Base-by-base conservation (phyloP, 2,113 vertebrate genomes). In the Natator depressus region DNA sequence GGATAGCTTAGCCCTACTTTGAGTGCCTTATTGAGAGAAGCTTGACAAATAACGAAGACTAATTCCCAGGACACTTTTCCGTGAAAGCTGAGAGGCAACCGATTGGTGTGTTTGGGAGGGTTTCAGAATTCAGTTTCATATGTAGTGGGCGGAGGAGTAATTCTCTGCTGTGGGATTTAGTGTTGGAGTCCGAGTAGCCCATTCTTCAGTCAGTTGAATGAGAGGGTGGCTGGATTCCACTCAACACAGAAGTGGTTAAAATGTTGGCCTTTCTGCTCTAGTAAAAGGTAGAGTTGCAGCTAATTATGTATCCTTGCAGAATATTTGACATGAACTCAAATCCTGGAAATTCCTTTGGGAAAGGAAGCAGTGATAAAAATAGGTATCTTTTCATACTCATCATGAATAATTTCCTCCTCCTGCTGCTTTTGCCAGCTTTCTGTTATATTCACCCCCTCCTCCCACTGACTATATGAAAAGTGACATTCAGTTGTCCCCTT, bases 1-100 rank as follows among this genome's bases (percentile, higher is more conserved):
- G n/a, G 9, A 10, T 22, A 27, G 14, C 24, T 1, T 5, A 54
- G 1, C n/a, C 0, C 0, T 29, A 82, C 75, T 51, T 62, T 0
- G 1, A 14, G 57, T 19, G 54, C 59, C 53, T 54, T 0, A 0
- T 5, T 27, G 80, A 6, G 2, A 72, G 88, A 54, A 59, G 31
- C 81, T 42, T 19, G 53, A 0, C 2, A 8, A 7, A 42, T 1
- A 6, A 1, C 1, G 0, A 35, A 65, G 27, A 4, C 2, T 0
- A 1, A 54, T 35, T 80, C 11, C 42, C 25, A 12, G 2, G 35
- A 20, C 51, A 25, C 47, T 49, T 59, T 22, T 6, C 78, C 46
- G n/a, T 85, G 1, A 17, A 25, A 78, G 27, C 46, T 42, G 55
- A 7, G 1, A 31, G 85, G 31, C 38, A 72, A 69, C 20, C 8